Evolutionary conservation across 2,888 invertebrate species (phyloP).

Genomic region (Alsophila aescularia): DNA sequence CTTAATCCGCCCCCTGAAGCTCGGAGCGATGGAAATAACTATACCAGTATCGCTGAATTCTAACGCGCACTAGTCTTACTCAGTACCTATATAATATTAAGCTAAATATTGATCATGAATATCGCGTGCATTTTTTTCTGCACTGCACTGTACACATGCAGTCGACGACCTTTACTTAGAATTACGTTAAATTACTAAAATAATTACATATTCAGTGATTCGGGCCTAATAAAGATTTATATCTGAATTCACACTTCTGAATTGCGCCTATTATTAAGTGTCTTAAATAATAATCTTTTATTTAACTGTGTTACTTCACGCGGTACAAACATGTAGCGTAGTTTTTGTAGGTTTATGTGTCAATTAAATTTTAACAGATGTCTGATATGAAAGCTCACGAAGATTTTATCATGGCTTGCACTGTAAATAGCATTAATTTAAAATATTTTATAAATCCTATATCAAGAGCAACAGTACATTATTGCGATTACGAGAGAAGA

Average conservation of each 20-base stretch:
- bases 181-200: constrained; percentile 8
- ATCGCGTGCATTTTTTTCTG: background rate
- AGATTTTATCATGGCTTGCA: too few relatives aligned
- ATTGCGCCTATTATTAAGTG: constrained; percentile 5
- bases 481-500: too few relatives aligned
- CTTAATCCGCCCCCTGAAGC: too few relatives aligned
- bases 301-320: constrained; percentile 5
- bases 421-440: too few relatives aligned
- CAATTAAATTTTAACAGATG: background rate
- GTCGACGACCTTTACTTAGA: constrained; percentile 2
- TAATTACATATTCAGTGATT: constrained; percentile 25
- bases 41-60: too few relatives aligned
- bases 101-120: too few relatives aligned
- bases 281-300: background rate
- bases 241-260: constrained; percentile 20
- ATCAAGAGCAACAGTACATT: too few relatives aligned
- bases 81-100: too few relatives aligned
- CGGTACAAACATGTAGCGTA: background rate
- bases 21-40: too few relatives aligned
- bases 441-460: too few relatives aligned
- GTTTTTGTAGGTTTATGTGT: background rate
- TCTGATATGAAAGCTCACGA: background rate
- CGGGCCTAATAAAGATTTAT: constrained; percentile 23
- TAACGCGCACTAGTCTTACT: too few relatives aligned
- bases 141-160: background rate